Conservation (phyloP, 2,113 vertebrate genomes). For the Psilopogon haemacephalus region DNA sequence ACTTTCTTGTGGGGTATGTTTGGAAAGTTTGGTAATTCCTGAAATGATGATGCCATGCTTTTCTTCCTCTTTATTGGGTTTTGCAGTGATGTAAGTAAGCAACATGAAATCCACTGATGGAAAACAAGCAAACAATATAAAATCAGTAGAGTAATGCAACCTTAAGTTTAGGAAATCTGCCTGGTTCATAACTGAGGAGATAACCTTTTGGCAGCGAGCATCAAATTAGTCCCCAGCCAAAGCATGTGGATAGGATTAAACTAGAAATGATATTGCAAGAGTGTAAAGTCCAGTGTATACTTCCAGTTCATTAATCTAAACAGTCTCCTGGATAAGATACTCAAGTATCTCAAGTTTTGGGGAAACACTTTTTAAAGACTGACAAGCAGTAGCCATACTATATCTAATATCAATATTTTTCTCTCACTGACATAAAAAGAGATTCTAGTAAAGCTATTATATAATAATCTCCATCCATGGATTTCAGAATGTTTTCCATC, state of each 20-base stretch:
- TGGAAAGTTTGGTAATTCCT: not conserved
- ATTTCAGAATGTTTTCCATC: not conserved
- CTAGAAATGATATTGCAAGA: not conserved
- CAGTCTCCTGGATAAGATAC: not conserved
- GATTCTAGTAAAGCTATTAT: not conserved
- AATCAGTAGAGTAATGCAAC: not conserved
- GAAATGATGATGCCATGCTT: not conserved
- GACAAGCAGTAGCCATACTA: not conserved
- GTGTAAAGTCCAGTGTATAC: not conserved
- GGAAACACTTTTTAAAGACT: not conserved
- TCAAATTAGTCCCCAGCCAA: not conserved
- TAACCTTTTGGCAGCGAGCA: not conserved
- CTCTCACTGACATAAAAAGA: fast-evolving
- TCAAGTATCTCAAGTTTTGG: not conserved
- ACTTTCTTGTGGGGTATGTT: not conserved
- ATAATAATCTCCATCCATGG: not conserved
- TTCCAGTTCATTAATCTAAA: not conserved
- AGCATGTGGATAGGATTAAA: not conserved
- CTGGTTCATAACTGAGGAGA: fast-evolving
- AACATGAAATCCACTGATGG: not conserved
- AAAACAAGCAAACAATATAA: not conserved
- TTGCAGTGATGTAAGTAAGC: not conserved
- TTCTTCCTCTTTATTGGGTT: not conserved
- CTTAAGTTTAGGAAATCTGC: not conserved
- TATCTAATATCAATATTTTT: not conserved